Percentiles rank a stretch among this genome's conserved stretches.
Evolutionary conservation across 2,113 vertebrate genomes (phyloP).

Genomic region (Manacus vitellinus): DNA sequence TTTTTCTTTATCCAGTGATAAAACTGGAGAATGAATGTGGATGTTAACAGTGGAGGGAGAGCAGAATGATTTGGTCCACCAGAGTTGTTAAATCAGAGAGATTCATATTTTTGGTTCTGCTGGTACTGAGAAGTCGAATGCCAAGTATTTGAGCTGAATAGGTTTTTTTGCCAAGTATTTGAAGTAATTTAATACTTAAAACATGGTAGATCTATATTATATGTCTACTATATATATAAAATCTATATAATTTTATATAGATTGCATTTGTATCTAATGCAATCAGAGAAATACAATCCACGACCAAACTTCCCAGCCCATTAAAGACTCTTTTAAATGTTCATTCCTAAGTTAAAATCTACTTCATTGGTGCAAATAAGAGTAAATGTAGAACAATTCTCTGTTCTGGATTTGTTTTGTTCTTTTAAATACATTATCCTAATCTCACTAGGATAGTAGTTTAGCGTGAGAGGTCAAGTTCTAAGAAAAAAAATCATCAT

Average conservation of each 20-base stretch:
- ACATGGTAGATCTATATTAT: background rate
- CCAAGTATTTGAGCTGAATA: background rate
- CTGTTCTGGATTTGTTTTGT: background rate
- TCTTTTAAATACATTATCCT: background rate
- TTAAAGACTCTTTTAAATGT: background rate
- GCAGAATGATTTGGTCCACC: background rate
- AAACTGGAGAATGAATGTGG: background rate
- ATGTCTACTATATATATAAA: background rate
- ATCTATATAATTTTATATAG: background rate
- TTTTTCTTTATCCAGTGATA: background rate
- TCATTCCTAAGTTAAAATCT: background rate
- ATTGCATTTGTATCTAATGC: background rate
- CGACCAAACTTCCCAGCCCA: background rate
- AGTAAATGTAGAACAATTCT: background rate
- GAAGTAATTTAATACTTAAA: background rate
- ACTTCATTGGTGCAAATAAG: background rate
- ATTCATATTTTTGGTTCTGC: background rate
- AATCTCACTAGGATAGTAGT: background rate
- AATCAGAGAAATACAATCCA: background rate
- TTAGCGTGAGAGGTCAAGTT: background rate
- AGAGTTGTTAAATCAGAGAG: background rate
- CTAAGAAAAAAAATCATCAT: background rate
- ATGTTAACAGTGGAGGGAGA: background rate
- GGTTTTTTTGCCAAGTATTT: background rate
- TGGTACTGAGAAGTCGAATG: background rate